phyloP scores from a whole-genome alignment of 2,888 invertebrate species.

The Orchestes rusci region DNA sequence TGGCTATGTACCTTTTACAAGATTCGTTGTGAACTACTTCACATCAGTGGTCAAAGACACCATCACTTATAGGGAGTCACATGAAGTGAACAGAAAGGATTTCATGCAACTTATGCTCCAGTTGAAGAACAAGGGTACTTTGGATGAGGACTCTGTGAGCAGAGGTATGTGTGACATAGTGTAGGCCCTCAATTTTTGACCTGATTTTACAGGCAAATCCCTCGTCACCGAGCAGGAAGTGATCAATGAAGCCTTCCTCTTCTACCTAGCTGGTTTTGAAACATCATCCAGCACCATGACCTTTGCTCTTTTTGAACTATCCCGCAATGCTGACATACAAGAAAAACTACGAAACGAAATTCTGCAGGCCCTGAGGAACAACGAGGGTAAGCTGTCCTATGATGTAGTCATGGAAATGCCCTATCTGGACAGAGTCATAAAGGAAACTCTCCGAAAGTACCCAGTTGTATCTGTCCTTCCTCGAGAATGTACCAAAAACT shows the following conservation, averaged over 20 bases:
- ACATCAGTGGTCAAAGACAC: constrained; percentile 7
- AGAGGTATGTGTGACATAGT: no score
- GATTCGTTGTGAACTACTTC: neutral
- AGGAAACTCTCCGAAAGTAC: constrained; percentile 34
- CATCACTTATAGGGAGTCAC: constrained; percentile 9
- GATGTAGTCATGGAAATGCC: constrained; percentile 28
- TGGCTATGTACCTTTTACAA: constrained; percentile 3
- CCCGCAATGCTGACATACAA: constrained; percentile 28
- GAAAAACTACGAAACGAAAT: constrained; percentile 29
- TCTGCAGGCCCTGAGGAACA: constrained; percentile 19
- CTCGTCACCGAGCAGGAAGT: constrained; percentile 17
- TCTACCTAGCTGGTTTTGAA: constrained; percentile 31
- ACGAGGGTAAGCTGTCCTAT: constrained; percentile 27
- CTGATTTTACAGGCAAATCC: no score
- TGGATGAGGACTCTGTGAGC: no score
- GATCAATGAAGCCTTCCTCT: constrained; percentile 25
- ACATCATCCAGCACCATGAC: constrained; percentile 31
- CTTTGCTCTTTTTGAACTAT: constrained; percentile 31
- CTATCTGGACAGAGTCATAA: constrained; percentile 27
- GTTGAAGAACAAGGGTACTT: constrained; percentile 4
- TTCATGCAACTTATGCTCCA: constrained; percentile 23
- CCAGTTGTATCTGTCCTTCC: constrained; percentile 32
- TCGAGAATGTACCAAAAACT: constrained; percentile 30
- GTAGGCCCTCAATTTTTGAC: no score
- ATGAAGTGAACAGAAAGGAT: constrained; percentile 11